phyloP scores from a whole-genome alignment of 2,113 vertebrate genomes.

The Hippocampus barbouri region DNA sequence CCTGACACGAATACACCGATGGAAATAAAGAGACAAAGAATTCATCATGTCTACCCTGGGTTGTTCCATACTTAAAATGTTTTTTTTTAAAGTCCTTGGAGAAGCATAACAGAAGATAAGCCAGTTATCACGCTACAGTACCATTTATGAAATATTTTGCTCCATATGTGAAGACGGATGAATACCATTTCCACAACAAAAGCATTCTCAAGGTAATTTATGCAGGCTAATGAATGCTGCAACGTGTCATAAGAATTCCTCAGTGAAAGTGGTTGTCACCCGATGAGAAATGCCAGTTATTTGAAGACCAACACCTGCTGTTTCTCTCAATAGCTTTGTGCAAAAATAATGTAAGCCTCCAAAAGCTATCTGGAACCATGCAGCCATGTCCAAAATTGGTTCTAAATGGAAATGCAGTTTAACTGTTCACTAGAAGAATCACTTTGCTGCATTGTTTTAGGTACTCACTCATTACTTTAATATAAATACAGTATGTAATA shows the following conservation, averaged over 20 bases:
- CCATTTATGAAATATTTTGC: slow-evolving; percentile 8
- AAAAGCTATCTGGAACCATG: slow-evolving; percentile 1
- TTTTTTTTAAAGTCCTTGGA: not conserved
- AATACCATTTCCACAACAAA: slow-evolving; percentile 28
- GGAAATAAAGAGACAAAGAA: not conserved
- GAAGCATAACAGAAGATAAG: not conserved
- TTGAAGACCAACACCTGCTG: slow-evolving; percentile 51
- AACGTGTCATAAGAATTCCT: slow-evolving; percentile 32
- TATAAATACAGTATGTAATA: not conserved
- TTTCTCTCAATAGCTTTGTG: slow-evolving; percentile 4
- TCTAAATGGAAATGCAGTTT: not conserved
- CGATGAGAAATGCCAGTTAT: slow-evolving; percentile 47
- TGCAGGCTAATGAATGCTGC: slow-evolving; percentile 35
- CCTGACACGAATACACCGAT: not conserved
- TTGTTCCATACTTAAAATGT: not conserved
- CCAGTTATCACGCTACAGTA: slow-evolving; percentile 11
- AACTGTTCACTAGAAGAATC: not conserved
- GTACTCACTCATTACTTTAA: not conserved
- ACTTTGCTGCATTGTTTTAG: not conserved
- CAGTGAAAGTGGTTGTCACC: slow-evolving; percentile 32
- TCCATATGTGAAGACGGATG: slow-evolving; percentile 28
- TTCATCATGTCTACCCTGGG: not conserved
- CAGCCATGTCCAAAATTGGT: not conserved
- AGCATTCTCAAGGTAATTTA: slow-evolving; percentile 37
- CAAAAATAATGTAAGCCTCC: slow-evolving; percentile 10